Evolutionary conservation across 2,888 invertebrate species (phyloP).

Genomic region (Biston stratarius): DNA sequence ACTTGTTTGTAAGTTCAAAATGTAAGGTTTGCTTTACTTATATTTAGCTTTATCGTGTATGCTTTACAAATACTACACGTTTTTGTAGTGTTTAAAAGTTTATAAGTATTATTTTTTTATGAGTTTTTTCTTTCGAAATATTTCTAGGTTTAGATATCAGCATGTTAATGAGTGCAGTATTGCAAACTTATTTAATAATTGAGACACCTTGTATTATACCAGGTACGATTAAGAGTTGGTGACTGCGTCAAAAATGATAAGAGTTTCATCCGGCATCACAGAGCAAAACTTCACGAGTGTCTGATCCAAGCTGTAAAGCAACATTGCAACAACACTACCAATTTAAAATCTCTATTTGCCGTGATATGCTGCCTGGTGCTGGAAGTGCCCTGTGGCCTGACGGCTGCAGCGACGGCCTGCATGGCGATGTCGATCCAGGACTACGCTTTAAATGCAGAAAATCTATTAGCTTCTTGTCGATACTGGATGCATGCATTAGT

Average conservation of each 20-base stretch:
- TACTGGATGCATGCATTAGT: conserved; percentile 88
- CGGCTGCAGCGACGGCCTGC: conserved; percentile 86
- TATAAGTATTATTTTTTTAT: too few relatives aligned
- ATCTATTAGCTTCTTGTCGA: conserved; percentile 60
- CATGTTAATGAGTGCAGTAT: not conserved
- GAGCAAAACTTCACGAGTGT: conserved; percentile 77
- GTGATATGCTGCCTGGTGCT: conserved; percentile 84
- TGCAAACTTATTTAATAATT: not conserved
- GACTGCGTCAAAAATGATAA: conserved; percentile 77
- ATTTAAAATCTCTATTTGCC: conserved; percentile 84
- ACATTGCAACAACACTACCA: conserved; percentile 77
- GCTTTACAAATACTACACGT: too few relatives aligned
- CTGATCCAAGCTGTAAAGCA: conserved; percentile 68
- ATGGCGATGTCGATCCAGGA: conserved; percentile 88
- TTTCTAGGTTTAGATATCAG: too few relatives aligned
- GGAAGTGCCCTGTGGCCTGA: conserved; percentile 88
- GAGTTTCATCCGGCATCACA: conserved; percentile 78
- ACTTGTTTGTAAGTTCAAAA: too few relatives aligned
- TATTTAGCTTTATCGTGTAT: too few relatives aligned
- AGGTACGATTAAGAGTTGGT: conserved; percentile 74
- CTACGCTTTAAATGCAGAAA: conserved; percentile 71
- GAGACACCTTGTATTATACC: conserved; percentile 8
- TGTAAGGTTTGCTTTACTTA: too few relatives aligned
- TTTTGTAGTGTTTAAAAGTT: too few relatives aligned
- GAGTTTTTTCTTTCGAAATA: too few relatives aligned